Conservation (phyloP, 1,140 invertebrate species). For the Cheumatopsyche charites region DNA sequence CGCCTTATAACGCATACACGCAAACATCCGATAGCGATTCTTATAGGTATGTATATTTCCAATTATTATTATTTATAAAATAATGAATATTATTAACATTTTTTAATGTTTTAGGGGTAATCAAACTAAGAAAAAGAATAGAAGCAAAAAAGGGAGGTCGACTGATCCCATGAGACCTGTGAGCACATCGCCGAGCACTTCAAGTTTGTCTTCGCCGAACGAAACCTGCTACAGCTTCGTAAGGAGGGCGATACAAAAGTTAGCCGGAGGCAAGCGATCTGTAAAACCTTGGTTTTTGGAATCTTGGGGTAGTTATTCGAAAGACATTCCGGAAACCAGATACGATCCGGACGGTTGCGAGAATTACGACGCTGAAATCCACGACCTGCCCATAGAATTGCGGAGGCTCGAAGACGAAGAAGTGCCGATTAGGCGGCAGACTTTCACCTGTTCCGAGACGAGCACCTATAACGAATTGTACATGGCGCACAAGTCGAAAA, state of each 20-base stretch:
- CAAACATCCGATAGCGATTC: conserved; percentile 67
- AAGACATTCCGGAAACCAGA: conserved; percentile 61
- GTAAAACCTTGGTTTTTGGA: conserved; percentile 78
- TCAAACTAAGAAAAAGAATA: conserved; percentile 59
- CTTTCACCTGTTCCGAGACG: conserved; percentile 60
- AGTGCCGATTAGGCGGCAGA: conserved; percentile 60
- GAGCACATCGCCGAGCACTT: conserved; percentile 76
- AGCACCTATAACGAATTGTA: conserved; percentile 58
- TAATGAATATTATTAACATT: neutral
- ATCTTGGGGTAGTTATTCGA: conserved; percentile 70
- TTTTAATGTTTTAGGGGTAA: conserved; percentile 50
- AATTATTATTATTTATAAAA: neutral
- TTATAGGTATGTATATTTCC: conserved; percentile 51
- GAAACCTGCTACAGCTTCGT: conserved; percentile 95
- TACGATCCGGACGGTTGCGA: conserved; percentile 63
- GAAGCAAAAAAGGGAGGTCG: conserved; percentile 56
- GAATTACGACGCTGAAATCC: conserved; percentile 66
- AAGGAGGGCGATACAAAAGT: conserved; percentile 82
- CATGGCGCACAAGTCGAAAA: conserved; percentile 75
- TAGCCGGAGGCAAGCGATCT: conserved; percentile 74
- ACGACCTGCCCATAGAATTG: conserved; percentile 87
- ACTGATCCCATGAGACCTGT: conserved; percentile 57
- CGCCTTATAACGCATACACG: conserved; percentile 72
- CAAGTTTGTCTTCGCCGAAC: conserved; percentile 86
- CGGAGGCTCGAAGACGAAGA: conserved; percentile 80